Conservation (phyloP, 2,797 vertebrate genomes). For the Epinephelus malabaricus region DNA sequence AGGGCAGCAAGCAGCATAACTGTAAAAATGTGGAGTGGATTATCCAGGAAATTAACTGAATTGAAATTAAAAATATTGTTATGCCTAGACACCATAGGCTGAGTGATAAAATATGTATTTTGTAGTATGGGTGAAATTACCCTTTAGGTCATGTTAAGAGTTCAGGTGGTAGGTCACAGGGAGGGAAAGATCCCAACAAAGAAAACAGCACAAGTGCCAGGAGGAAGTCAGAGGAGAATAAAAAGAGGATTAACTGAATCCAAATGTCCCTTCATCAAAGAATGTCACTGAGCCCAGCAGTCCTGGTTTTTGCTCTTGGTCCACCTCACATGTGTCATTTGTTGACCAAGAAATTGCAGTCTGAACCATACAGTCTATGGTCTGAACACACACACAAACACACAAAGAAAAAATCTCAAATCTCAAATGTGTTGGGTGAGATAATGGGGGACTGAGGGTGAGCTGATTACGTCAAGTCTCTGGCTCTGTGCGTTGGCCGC, state of each 20-base stretch:
- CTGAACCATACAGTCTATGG: background rate
- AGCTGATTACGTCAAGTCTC: slow-evolving; percentile 45
- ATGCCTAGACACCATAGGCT: no score
- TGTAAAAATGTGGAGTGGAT: no score
- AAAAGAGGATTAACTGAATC: slow-evolving; percentile 10
- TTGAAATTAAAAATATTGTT: background rate
- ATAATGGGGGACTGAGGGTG: slow-evolving; percentile 28
- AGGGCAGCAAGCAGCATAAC: no score
- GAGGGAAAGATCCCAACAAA: background rate
- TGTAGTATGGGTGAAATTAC: background rate
- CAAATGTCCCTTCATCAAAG: slow-evolving; percentile 41
- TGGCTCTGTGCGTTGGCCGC: slow-evolving; percentile 23
- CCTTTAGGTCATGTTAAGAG: slow-evolving; percentile 5
- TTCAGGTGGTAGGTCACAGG: slow-evolving; percentile 7
- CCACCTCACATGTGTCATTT: slow-evolving; percentile 1
- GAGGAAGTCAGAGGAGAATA: slow-evolving; percentile 1
- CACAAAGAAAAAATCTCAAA: slow-evolving; percentile 20
- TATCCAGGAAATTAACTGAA: background rate
- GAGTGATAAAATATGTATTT: background rate
- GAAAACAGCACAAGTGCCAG: slow-evolving; percentile 11
- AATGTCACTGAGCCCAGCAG: background rate
- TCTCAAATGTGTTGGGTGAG: slow-evolving; percentile 32
- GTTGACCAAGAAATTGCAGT: slow-evolving; percentile 20
- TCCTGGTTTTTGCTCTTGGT: slow-evolving; percentile 4
- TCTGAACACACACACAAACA: background rate